Percentiles rank a stretch among this genome's conserved stretches.
Evolutionary conservation across 2,888 invertebrate species (phyloP).

Genomic region (Scotopteryx bipunctaria): DNA sequence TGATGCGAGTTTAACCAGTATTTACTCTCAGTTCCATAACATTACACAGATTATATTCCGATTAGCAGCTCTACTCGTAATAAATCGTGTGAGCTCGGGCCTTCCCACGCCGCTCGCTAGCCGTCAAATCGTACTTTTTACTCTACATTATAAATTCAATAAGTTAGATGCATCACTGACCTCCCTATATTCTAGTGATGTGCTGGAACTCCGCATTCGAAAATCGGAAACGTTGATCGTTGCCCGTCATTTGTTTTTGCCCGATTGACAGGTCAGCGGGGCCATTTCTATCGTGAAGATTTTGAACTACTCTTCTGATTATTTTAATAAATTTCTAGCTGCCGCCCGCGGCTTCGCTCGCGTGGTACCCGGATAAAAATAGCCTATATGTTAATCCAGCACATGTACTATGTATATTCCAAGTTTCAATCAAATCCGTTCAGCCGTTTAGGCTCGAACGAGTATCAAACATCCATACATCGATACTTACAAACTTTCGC

Average conservation of each 20-base stretch:
- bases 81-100: constrained; percentile 55
- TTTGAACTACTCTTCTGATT: too few relatives aligned
- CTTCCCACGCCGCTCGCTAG: constrained; percentile 71
- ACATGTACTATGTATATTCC: too few relatives aligned
- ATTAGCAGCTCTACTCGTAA: constrained; percentile 41
- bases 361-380: too few relatives aligned
- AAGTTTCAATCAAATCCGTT: too few relatives aligned
- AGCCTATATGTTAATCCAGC: too few relatives aligned
- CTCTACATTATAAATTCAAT: constrained; percentile 69
- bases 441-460: too few relatives aligned
- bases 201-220: neutral
- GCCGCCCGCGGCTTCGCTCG: too few relatives aligned
- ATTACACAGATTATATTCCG: constrained; percentile 32
- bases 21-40: constrained; percentile 23
- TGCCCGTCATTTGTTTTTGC: neutral
- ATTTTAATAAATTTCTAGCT: too few relatives aligned
- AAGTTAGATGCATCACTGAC: constrained; percentile 72
- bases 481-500: too few relatives aligned
- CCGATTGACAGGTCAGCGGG: too few relatives aligned
- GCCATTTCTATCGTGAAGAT: too few relatives aligned
- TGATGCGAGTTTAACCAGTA: constrained; percentile 7
- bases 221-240: neutral
- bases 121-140: constrained; percentile 75
- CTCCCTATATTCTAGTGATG: constrained; percentile 46
- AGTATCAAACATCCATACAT: too few relatives aligned